phyloP scores from a whole-genome alignment of 2,888 invertebrate species.

The Campoletis raptor region DNA sequence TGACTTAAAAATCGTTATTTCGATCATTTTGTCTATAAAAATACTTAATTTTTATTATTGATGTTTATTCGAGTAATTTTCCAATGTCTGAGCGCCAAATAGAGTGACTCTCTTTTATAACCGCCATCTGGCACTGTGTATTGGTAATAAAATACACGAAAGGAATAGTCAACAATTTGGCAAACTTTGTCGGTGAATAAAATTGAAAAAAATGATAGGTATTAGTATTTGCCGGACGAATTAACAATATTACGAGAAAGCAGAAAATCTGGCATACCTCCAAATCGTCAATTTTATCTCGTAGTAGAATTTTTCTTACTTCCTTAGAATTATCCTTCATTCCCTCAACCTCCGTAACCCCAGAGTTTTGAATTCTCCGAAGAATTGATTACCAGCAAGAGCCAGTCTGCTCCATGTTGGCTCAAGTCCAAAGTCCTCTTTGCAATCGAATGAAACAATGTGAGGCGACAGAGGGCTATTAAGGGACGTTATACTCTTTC shows the following conservation, averaged over 20 bases:
- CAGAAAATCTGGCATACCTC: slow-evolving; percentile 52
- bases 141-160: background rate
- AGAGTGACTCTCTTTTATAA: background rate
- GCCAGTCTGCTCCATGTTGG: slow-evolving; percentile 57
- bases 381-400: slow-evolving; percentile 64
- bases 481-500: slow-evolving; percentile 53
- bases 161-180: slow-evolving; percentile 14
- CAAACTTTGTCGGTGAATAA: background rate
- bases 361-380: slow-evolving; percentile 37
- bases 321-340: background rate
- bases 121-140: background rate
- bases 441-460: slow-evolving; percentile 65
- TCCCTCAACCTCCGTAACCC: background rate
- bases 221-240: slow-evolving; percentile 41
- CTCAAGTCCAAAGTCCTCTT: slow-evolving; percentile 51
- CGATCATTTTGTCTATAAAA: background rate
- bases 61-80: background rate
- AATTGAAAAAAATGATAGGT: slow-evolving; percentile 4
- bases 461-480: slow-evolving; percentile 33
- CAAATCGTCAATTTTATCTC: slow-evolving; percentile 63
- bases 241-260: slow-evolving; percentile 51
- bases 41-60: background rate
- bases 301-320: slow-evolving; percentile 30
- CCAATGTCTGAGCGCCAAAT: background rate
- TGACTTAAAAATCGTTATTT: background rate